These are phyloP conservation scores for Tetragonula carbonaria DNA, from an alignment of 2,888 invertebrate species.

Conservation along the genomic window DNA sequence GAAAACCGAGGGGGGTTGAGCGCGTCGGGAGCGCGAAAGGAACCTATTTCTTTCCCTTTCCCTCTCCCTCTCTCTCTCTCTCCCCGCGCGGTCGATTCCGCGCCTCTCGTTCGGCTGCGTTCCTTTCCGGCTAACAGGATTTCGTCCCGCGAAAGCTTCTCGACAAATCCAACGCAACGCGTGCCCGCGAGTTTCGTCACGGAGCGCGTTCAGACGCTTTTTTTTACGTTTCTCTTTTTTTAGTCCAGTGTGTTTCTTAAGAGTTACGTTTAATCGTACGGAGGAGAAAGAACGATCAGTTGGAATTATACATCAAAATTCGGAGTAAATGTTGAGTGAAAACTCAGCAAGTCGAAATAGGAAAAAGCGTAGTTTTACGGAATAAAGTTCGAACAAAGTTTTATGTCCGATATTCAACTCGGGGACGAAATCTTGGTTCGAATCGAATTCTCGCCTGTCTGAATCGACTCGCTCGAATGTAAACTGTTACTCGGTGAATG, in stretches of 20 bases:
- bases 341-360: too few species aligned
- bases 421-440: neutral
- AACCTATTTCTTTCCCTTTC: constrained; percentile 28
- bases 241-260: neutral
- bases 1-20: neutral
- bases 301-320: neutral
- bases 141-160: constrained; percentile 33
- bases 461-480: neutral
- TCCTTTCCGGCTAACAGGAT: constrained; percentile 40
- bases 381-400: neutral
- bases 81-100: neutral
- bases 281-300: neutral
- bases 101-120: neutral
- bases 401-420: neutral
- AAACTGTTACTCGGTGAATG: neutral
- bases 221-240: too few species aligned
- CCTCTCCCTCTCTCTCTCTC: constrained; percentile 11
- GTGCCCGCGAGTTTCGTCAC: constrained; percentile 3
- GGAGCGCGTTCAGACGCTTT: neutral
- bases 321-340: too few species aligned
- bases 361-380: too few species aligned
- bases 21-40: constrained; percentile 6
- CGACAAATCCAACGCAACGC: constrained; percentile 25
- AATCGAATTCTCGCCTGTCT: neutral
- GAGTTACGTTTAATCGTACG: neutral